Conservation (phyloP, 2,797 vertebrate genomes). For the Platalea minor region DNA sequence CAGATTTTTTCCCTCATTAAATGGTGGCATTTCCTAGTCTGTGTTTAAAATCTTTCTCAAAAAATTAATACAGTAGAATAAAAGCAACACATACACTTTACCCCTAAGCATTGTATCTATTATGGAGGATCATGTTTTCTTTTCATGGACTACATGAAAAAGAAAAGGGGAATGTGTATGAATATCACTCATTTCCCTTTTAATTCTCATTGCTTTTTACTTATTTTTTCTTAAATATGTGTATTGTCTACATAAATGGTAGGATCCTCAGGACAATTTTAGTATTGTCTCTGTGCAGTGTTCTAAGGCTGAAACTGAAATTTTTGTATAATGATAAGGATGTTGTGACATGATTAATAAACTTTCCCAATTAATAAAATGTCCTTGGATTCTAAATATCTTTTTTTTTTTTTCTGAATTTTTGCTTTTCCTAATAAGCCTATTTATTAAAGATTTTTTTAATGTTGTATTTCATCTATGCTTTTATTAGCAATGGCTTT, state of each 20-base stretch:
- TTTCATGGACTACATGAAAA: not conserved
- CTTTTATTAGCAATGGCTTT: not conserved
- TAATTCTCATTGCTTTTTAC: not conserved
- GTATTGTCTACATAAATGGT: not conserved
- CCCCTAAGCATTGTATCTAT: not conserved
- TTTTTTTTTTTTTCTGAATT: not conserved
- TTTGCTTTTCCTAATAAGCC: not conserved
- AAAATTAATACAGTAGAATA: not conserved
- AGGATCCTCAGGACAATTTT: not conserved
- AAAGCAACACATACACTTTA: not conserved
- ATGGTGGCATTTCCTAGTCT: not conserved
- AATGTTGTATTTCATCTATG: not conserved
- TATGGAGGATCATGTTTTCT: not conserved
- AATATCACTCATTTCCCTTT: not conserved
- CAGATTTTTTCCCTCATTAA: not conserved
- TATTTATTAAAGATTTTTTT: not conserved
- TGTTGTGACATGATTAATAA: not conserved
- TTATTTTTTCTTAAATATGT: not conserved
- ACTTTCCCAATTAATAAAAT: not conserved
- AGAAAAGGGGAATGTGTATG: not conserved
- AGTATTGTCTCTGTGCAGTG: not conserved
- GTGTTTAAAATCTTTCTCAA: not conserved
- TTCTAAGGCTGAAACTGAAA: not conserved
- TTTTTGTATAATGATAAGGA: not conserved
- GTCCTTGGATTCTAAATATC: not conserved